These are phyloP conservation scores for Phortica okadai DNA, from an alignment of 2,888 invertebrate species.

Conservation along the genomic window DNA sequence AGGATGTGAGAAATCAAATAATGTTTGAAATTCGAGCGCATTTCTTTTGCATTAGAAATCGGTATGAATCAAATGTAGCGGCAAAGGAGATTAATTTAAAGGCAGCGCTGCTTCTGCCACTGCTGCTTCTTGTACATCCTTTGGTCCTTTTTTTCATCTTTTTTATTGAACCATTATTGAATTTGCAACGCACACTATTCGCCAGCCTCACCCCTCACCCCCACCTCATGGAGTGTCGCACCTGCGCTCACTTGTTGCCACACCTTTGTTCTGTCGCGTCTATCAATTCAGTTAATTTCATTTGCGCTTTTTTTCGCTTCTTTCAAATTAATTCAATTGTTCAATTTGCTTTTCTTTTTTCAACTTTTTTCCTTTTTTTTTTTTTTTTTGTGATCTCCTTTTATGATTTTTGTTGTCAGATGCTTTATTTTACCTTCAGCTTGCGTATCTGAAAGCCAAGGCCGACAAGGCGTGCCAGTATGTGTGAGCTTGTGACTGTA, in stretches of 20 bases:
- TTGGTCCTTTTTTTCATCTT: neutral
- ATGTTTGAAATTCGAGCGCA: too few relatives aligned
- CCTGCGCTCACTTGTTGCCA: conserved; percentile 7
- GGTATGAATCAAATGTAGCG: too few relatives aligned
- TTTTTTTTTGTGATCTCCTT: neutral
- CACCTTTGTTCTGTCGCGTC: neutral
- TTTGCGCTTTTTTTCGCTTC: too few relatives aligned
- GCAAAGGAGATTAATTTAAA: too few relatives aligned
- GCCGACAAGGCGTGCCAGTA: neutral
- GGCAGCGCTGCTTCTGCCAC: too few relatives aligned
- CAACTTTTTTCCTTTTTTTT: neutral
- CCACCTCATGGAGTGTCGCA: neutral
- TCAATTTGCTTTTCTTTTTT: neutral
- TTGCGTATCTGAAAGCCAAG: too few relatives aligned
- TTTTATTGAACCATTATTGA: neutral
- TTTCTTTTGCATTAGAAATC: too few relatives aligned
- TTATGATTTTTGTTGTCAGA: neutral
- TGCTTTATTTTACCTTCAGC: too few relatives aligned
- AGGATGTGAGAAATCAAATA: too few relatives aligned
- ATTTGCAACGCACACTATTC: neutral
- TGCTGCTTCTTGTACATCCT: too few relatives aligned
- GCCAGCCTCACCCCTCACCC: too few relatives aligned
- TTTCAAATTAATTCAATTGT: conserved; percentile 21
- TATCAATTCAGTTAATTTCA: conserved; percentile 17
- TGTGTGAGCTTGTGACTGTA: neutral